A percentile compares a stretch with the other conserved stretches of the same genome.
phyloP scores from a whole-genome alignment of 2,888 invertebrate species.

The Sarcophaga subvicina region DNA sequence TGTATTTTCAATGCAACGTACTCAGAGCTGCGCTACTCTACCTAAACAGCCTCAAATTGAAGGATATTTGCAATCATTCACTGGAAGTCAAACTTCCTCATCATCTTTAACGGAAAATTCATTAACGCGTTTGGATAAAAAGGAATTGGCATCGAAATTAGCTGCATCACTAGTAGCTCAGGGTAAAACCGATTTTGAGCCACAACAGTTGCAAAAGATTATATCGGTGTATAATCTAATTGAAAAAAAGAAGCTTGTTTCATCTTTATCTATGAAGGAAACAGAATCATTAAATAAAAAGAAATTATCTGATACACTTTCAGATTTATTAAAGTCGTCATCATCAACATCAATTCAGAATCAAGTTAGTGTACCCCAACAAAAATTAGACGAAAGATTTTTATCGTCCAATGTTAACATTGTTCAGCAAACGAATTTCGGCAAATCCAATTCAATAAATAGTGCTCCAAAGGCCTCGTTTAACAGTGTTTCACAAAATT shows the following conservation, averaged over 20 bases:
- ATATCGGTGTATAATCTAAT: conserved; percentile 86
- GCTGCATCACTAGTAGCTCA: conserved; percentile 90
- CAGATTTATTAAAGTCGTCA: conserved; percentile 72
- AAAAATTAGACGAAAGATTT: neutral
- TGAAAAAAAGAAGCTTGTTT: conserved; percentile 76
- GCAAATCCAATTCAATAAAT: conserved; percentile 26
- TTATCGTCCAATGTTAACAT: neutral
- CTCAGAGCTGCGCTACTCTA: neutral
- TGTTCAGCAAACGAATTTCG: conserved; percentile 3
- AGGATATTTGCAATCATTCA: neutral
- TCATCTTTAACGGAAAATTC: conserved; percentile 64
- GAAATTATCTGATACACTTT: conserved; percentile 73
- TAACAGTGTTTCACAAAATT: conserved; percentile 48
- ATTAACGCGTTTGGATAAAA: conserved; percentile 77
- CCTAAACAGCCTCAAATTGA: neutral
- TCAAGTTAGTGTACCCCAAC: neutral
- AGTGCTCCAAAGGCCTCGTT: conserved; percentile 5
- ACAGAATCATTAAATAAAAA: conserved; percentile 66
- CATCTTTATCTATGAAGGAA: conserved; percentile 10
- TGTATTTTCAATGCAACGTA: neutral
- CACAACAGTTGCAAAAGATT: conserved; percentile 89
- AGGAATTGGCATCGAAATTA: conserved; percentile 87
- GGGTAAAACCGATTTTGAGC: conserved; percentile 91
- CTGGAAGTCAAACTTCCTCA: conserved; percentile 12
- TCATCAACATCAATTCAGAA: conserved; percentile 37